These are phyloP conservation scores for Epinotia demarniana DNA, from an alignment of 2,888 invertebrate species.

Conservation along the genomic window DNA sequence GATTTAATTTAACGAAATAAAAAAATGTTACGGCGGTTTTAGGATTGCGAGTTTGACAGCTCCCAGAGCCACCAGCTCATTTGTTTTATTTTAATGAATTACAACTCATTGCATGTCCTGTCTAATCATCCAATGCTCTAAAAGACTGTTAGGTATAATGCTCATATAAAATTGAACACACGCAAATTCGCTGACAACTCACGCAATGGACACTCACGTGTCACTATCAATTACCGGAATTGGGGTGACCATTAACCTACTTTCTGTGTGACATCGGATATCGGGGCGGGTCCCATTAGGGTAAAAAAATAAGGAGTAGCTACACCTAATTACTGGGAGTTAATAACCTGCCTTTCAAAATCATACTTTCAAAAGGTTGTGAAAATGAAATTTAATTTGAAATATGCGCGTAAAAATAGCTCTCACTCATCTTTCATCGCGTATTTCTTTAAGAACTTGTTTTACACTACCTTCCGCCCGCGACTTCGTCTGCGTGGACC, in stretches of 20 bases:
- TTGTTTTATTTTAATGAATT: no score
- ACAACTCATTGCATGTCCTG: neutral
- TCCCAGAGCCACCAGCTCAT: no score
- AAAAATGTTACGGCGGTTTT: no score
- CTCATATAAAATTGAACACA: neutral
- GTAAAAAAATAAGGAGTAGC: neutral
- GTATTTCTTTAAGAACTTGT: no score
- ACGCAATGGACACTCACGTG: conserved; percentile 16
- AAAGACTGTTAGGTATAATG: neutral
- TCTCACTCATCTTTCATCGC: no score
- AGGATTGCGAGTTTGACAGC: no score
- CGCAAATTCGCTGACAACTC: conserved; percentile 11
- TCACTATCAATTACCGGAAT: conserved; percentile 13
- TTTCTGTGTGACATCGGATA: conserved; percentile 9
- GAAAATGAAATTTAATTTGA: no score
- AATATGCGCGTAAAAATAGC: no score
- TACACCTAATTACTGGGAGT: neutral
- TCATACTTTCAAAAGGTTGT: no score
- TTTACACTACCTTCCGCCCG: no score
- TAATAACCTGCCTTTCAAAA: neutral
- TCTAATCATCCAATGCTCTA: neutral
- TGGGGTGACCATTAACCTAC: conserved; percentile 14
- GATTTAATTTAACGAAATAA: no score
- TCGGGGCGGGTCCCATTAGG: conserved; percentile 2
- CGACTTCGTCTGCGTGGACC: no score